Evolutionary conservation across 2,888 invertebrate genomes (phyloP), one percentile per base, ranked within the genome.

Genomic region (Acheta domesticus): DNA sequence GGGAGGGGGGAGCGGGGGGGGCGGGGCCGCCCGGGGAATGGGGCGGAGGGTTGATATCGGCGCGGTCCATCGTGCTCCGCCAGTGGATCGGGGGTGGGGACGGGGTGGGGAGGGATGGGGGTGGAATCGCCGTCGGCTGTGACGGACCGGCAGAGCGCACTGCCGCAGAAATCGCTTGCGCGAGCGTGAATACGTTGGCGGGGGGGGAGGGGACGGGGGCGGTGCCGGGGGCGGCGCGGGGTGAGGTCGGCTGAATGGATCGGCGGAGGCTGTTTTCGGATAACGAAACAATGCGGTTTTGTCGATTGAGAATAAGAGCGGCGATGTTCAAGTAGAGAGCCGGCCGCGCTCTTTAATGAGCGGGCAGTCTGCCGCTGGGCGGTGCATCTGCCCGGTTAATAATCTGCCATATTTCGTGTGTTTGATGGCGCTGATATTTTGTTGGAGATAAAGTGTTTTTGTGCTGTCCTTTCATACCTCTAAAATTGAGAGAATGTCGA

Each of bases 261-360:
- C 36, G 36, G 36, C n/a, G 62, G 62, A 19, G 62, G 62, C 62
- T n/a, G 62, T 62, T 62, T 62, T 62, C 62, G 62, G 62, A 62
- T 62, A 62, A 62, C 62, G 62, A 62, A 62, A 62, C 62, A 62
- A 62, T 62, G 62, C 62, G 62, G 62, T 19, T 62, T 62, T 62
- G 62, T 62, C 62, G 62, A 62, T 62, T 62, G 62, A 14, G 62
- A 62, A 62, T 14, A 62, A n/a, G 62, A 62, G 62, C 16, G 62
- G 62, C 4, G 62, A n/a, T 62, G 62, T n/a, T 19, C 14, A 62
- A 62, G 14, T 14, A 62, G 62, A n/a, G 0, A 3, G 62, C 16
- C 16, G 62, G 1, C 3, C 62, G 62, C 0, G 14, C 62, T 62
- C 62, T 62, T 62, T 62, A 62, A 62, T 62, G 62, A 62, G n/a